Base-by-base conservation (phyloP, 1,140 invertebrate species). In the Artemia franciscana region DNA sequence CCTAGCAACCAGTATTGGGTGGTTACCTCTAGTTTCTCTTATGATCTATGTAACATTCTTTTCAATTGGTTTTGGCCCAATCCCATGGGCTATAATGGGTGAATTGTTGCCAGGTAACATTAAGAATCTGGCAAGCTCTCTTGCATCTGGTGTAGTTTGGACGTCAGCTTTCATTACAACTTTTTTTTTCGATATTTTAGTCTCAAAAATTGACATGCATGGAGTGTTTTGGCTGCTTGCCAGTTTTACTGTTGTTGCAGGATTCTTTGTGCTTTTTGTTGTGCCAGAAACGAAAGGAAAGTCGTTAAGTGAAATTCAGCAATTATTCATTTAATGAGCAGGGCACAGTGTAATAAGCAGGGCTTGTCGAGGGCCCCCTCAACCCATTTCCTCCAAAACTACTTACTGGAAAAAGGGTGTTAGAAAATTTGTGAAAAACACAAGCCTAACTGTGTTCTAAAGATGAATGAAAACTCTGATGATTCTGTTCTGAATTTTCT, bases 1-100 rank as follows among this genome's bases (percentile, higher is more conserved):
- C 61, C 23, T 30, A 26, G 61, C 57, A 12, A n/a, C 63, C 61
- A 60, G 59, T 7, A 58, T 73, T 9, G 65, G 71, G 3, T 80
- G 78, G 78, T 69, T 83, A 27, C 76, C 81, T 2, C 72, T 82
- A 0, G 67, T 73, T 0, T 78, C 76, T 62, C 72, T 82, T 2
- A 70, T 76, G 15, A 57, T 79, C 0, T 78, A 77, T 57, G 78
- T 83, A 26, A 68, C 72, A 23, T 70, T 74, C 65, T 78, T 78
- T 68, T 84, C 63, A 71, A 76, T 66, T 80, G 85, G 85, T 5
- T 83, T 88, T 67, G 88, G 88, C 0, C 86, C 88, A 0, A 73
- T 91, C 9, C 85, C 87, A 0, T 90, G 87, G 86, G 80, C 86
- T 1, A 79, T 92, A 25, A 83, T 89, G 78, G 83, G 82, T 2